Conservation (phyloP, 2,888 invertebrate genomes). For the Brachynemurus nebulosus region DNA sequence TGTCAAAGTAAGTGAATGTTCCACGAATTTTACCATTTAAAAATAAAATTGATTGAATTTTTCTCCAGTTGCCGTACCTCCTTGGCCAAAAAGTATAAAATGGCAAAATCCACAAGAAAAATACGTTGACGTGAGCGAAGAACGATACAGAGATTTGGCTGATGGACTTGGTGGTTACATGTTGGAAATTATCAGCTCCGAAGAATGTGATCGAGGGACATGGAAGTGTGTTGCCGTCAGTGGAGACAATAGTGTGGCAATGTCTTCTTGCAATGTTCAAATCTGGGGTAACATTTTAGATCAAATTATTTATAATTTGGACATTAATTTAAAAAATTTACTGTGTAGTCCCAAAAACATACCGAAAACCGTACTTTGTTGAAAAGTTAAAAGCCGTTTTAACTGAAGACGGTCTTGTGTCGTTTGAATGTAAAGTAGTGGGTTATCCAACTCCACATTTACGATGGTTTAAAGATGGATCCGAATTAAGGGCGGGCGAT, state of each 20-base stretch:
- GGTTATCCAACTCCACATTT: slow-evolving; percentile 80
- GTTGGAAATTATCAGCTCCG: slow-evolving; percentile 58
- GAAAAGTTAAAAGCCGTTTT: slow-evolving; percentile 78
- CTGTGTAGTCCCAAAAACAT: slow-evolving; percentile 77
- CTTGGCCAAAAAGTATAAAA: slow-evolving; percentile 67
- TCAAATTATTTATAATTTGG: no score
- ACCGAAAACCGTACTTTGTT: slow-evolving; percentile 78
- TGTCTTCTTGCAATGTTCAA: slow-evolving; percentile 55
- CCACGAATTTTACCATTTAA: neutral
- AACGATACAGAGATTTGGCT: slow-evolving; percentile 58
- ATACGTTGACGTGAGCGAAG: slow-evolving; percentile 34
- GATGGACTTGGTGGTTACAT: slow-evolving; percentile 74
- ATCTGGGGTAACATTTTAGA: slow-evolving; percentile 62
- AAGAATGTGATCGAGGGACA: slow-evolving; percentile 73
- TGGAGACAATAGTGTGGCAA: slow-evolving; percentile 57
- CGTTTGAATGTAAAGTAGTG: slow-evolving; percentile 86
- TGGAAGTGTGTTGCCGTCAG: slow-evolving; percentile 83
- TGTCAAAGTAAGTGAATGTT: slow-evolving; percentile 47
- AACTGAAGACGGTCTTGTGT: slow-evolving; percentile 83
- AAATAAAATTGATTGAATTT: slow-evolving; percentile 5
- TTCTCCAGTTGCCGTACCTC: slow-evolving; percentile 57
- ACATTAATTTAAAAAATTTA: neutral
- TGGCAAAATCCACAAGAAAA: slow-evolving; percentile 81
- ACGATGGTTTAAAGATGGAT: slow-evolving; percentile 86
- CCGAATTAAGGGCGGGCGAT: slow-evolving; percentile 82